Base-by-base conservation (phyloP, 1,140 invertebrate species). In the Drosophila sturtevanti region DNA sequence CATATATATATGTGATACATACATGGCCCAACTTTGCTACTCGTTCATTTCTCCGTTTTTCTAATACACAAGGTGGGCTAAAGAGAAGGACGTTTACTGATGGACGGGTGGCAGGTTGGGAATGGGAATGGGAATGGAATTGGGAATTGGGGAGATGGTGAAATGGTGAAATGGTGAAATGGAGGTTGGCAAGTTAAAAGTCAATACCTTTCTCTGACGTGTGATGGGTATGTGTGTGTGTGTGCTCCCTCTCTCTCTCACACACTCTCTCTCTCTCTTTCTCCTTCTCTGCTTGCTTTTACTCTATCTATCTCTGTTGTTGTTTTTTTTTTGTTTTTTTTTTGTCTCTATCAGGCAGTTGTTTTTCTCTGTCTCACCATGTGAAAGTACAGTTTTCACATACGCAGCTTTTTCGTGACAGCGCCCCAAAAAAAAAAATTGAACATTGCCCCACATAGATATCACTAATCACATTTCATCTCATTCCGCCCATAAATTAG, bases 251-350 rank as follows among this genome's bases (percentile, higher is more conserved):
- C 16, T 59, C 66, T 78, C 44, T 63, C 66, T 48, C 68, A 65
- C 75, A 63, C 35, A 77, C 68, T 77, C 59, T 62, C 44, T 73
- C 77, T 84, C 81, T 81, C 69, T 71, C 73, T 75, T 74, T 87
- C 70, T 86, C 79, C 81, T 2, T 35, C 34, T 35, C 11, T 44
- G 7, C 11, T 21, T 1, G 27, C 27, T 31, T 2, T 24, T 24
- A 3, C 22, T 24, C 75, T 86, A 74, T 86, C 82, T 86, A 18
- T 35, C 34, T 35, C 1, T 44, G 16, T 16, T 48, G 7, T 44
- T 2, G 6, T 34, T 9, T 9, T 14, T 16, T 7, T 44, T 18
- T 16, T 7, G 16, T 18, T 7, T 16, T 41, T 3, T 11, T 11
- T 37, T 11, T 16, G 1, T 41, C 38, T 44, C 41, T 44, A 1